Base-by-base conservation (phyloP, 2,797 vertebrate species). In the Nyctalus aviator region DNA sequence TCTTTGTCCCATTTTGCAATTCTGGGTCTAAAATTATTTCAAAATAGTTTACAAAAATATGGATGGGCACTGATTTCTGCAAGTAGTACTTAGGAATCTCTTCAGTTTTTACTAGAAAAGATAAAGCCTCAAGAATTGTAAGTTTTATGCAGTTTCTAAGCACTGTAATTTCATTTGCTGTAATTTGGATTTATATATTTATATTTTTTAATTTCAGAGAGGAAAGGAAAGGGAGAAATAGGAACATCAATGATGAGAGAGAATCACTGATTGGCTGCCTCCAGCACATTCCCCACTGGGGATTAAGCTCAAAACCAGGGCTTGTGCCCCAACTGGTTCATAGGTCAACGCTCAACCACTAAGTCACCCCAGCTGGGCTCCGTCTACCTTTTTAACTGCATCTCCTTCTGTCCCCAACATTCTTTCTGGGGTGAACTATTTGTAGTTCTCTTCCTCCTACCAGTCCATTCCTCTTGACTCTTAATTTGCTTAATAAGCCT, bases 1-100 rank as follows among this genome's bases (percentile, higher is more conserved):
- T 72, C 68, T 75, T 91, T 84, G 90, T 50, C 86, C 83, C 87
- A 2, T 84, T 94, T 96, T 95, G 73, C 76, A 89, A 82, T 44
- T 55, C 6, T 71, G 5, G 64, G 20, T 73, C 87, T 93, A 50
- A 93, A 89, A 91, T 57, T 87, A 72, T 85, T 94, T 91, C 53
- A 78, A 92, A 84, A 90, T 94, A 75, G 18, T 84, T 91, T 77
- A 73, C 32, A 59, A 11, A 95, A 94, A 91, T 68, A 71, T 69
- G 27, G 30, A 81, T 41, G 64, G 44, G n/a, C 76, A 46, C 57
- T 92, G 30, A 88, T 81, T 91, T 69, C 84, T 55, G 37, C 55
- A 57, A 84, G 86, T 18, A 88, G 32, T 30, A 32, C 32, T 82
- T 86, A 14, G 44, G 72, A 87, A 59, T 92, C 73, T 78, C 57